These are phyloP conservation scores for Ophthalmolycus amberensis DNA, from an alignment of 2,113 vertebrate species.

Conservation along the genomic window DNA sequence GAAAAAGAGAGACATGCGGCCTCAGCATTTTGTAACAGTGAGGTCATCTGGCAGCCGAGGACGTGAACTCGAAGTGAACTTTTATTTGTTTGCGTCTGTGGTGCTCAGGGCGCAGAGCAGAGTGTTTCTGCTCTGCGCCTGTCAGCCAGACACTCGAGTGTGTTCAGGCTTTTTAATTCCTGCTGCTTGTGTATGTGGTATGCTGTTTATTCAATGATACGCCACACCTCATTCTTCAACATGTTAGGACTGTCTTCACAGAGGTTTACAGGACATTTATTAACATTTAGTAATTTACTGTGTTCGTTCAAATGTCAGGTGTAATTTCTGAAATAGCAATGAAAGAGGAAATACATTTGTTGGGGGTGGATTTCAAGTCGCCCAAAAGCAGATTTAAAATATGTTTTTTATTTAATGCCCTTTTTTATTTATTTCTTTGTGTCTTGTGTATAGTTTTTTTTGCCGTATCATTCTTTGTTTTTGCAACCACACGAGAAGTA, in stretches of 20 bases:
- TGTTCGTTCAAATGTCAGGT: neutral
- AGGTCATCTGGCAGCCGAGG: conserved; percentile 27
- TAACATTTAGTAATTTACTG: neutral
- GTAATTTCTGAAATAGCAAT: neutral
- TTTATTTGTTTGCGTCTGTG: conserved; percentile 40
- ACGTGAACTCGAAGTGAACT: conserved; percentile 53
- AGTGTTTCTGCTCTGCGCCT: conserved; percentile 13
- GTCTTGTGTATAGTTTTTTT: neutral
- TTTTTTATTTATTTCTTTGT: neutral
- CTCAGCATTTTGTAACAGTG: conserved; percentile 1
- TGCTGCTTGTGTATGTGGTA: neutral
- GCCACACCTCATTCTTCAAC: neutral
- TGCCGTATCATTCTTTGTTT: too few relatives aligned
- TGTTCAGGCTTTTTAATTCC: conserved; percentile 3
- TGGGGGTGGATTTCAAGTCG: neutral
- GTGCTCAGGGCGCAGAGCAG: neutral
- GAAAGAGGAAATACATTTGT: neutral
- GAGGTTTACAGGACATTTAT: neutral
- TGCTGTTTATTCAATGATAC: neutral
- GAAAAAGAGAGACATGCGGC: neutral
- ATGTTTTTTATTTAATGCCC: neutral
- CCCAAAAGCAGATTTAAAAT: neutral
- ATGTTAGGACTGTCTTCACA: neutral
- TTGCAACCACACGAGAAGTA: too few relatives aligned
- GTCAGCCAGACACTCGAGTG: conserved; percentile 17